Base-by-base conservation (phyloP, 2,113 vertebrate species). In the Lepus europaeus region DNA sequence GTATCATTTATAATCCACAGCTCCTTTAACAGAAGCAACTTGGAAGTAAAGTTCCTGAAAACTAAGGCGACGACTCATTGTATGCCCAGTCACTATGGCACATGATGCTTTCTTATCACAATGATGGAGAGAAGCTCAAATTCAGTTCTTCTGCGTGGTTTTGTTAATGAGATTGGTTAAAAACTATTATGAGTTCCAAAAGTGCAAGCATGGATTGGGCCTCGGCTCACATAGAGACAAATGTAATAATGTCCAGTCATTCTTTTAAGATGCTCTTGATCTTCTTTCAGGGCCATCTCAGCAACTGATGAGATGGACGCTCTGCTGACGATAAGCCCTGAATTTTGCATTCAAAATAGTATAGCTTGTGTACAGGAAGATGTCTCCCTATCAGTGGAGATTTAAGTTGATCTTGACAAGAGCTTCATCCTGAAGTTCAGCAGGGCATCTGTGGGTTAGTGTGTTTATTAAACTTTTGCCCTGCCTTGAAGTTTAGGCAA, bases 1-100 rank as follows among this genome's bases (percentile, higher is more conserved):
- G 96, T 93, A 76, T 97, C 96, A 86, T 95, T 97, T 97, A 94
- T 64, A 78, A 96, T 97, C 12, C 39, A 59, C 77, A 98, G 95
- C 1, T 96, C 45, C 63, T 87, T 86, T 92, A 89, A 81, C 0
- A 72, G 51, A 93, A 95, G 69, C 87, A 83, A 80, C 25, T 68
- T 45, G 82, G 89, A 95, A 97, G 94, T 66, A 90, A 95, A 97
- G 74, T 94, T 92, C 1, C 0, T 97, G 76, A 0, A 23, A 92
- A 96, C 66, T 68, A 76, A 85, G 59, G 80, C 70, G 39, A 22
- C 77, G 53, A 13, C n/a, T 91, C 63, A 78, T 68, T 49, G 61
- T 68, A 12, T 94, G 78, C 74, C 82, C 70, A 77, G 14, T 69
- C 27, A 39, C 33, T 51, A 22, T 53, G 77, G 36, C 17, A 68